Percentiles rank a stretch among this genome's conserved stretches.
Conservation (phyloP, 2,888 invertebrate genomes). For the Agrochola lota region DNA sequence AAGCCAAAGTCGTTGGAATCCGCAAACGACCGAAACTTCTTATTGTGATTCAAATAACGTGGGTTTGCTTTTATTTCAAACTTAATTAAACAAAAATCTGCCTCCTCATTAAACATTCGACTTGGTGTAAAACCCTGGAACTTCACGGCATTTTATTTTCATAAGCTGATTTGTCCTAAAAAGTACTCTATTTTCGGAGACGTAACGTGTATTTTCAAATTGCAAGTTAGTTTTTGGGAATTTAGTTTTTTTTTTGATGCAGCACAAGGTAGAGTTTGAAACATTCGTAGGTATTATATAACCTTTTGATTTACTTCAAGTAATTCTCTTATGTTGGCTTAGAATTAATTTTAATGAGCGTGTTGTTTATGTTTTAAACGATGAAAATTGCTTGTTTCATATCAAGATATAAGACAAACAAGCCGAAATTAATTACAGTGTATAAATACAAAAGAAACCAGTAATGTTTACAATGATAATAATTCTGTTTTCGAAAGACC, state of each 20-base stretch:
- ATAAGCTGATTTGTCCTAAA: constrained; percentile 23
- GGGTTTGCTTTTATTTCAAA: constrained; percentile 68
- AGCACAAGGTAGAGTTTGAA: background rate
- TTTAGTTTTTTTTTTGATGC: constrained; percentile 3
- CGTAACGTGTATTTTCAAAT: constrained; percentile 20
- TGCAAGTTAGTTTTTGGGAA: background rate
- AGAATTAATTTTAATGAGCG: constrained; percentile 23
- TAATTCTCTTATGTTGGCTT: constrained; percentile 11
- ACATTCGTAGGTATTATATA: constrained; percentile 11
- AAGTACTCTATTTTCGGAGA: constrained; percentile 6
- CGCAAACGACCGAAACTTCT: constrained; percentile 54
- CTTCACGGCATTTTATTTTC: constrained; percentile 48
- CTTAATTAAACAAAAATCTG: constrained; percentile 73
- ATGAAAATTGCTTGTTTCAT: constrained; percentile 3
- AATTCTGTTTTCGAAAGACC: background rate
- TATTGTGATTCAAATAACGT: constrained; percentile 71
- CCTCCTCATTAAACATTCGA: constrained; percentile 73
- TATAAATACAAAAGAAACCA: constrained; percentile 3
- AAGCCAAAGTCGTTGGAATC: constrained; percentile 36
- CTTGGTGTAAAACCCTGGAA: constrained; percentile 54
- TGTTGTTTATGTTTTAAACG: constrained; percentile 14
- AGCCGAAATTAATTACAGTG: constrained; percentile 1
- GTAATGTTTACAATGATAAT: background rate
- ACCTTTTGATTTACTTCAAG: constrained; percentile 35
- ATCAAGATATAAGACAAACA: constrained; percentile 34